Evolutionary conservation across 2,888 invertebrate genomes (phyloP), one percentile per base, ranked within the genome.

Genomic region (Herminia tarsipennalis): DNA sequence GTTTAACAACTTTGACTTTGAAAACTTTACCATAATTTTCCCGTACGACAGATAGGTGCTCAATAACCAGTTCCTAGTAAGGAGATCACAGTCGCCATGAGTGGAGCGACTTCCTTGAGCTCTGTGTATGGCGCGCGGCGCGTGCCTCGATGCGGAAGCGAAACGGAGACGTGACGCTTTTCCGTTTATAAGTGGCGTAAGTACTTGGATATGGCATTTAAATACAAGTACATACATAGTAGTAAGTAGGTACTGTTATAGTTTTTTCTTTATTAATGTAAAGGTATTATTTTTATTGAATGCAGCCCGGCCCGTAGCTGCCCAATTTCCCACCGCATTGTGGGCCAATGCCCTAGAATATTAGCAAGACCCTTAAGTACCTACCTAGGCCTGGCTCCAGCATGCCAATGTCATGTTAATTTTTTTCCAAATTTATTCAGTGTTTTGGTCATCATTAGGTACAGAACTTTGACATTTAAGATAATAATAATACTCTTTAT

Each of bases 41-140:
- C 10, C 16, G 5, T 18, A 3, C 6, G 2, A 28, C 3, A 34
- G 8, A 21, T 34, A 14, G 10, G 22, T 24, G 10, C 24, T 32
- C 49, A 16, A 29, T 18, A 41, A 44, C 52, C 43, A 41, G 44
- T 55, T 49, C 40, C 44, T 30, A 37, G 48, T 53, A 63, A 47
- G 50, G 57, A 50, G 67, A 58, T 56, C 64, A 24, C 28, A 27
- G 47, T 29, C 24, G 22, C 46, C 51, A 53, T 62, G 52, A 56
- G 43, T 46, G 56, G 53, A 59, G 46, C 56, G 45, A 73, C 68
- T 73, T 74, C 70, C 77, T 75, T 63, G 56, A 63, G 51, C 43
- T 51, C 64, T 50, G 47, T 53, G 58, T 69, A 71, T 66, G 73
- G 73, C 65, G 68, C 72, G 64, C 68, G 67, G 69, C 71, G 68